Evolutionary conservation across 2,888 invertebrate genomes (phyloP).

Genomic region (Amblyteles armatorius): DNA sequence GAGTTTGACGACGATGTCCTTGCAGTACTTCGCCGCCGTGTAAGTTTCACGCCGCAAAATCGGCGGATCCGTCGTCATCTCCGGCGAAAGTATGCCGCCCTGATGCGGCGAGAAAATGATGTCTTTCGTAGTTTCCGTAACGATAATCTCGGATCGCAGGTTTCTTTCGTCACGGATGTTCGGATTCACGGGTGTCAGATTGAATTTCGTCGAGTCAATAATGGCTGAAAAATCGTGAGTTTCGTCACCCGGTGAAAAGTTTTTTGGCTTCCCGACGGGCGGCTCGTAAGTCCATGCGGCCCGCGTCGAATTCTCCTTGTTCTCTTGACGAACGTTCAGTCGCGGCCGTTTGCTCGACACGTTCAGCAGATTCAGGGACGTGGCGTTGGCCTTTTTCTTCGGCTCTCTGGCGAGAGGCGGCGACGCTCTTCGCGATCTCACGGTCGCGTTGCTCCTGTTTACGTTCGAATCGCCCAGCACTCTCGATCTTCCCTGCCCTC

Average conservation of each 20-base stretch:
- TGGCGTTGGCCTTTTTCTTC: conserved; percentile 54
- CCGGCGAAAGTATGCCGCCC: conserved; percentile 55
- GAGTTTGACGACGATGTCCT: conserved; percentile 2
- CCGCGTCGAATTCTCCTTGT: conserved; percentile 60
- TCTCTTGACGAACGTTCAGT: conserved; percentile 30
- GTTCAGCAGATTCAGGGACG: not conserved
- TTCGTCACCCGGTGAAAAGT: not conserved
- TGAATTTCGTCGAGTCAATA: conserved; percentile 69
- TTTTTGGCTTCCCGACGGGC: not conserved
- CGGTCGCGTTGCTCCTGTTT: conserved; percentile 21
- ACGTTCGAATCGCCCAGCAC: conserved; percentile 58
- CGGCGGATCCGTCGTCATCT: conserved; percentile 10
- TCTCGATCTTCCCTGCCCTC: conserved; percentile 46
- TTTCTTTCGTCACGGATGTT: not conserved
- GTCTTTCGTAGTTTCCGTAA: not conserved
- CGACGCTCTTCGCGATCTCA: not conserved
- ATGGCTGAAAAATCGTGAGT: conserved; percentile 70
- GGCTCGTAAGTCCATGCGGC: conserved; percentile 21
- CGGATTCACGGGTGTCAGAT: conserved; percentile 70
- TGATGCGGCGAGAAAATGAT: conserved; percentile 55
- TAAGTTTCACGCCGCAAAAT: conserved; percentile 77
- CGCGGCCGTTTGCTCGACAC: conserved; percentile 53
- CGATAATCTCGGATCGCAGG: not conserved
- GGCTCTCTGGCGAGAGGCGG: conserved; percentile 31
- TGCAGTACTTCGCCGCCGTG: conserved; percentile 46